These are phyloP conservation scores for Natrix natrix DNA, from an alignment of 2,797 vertebrate genomes.

Conservation along the genomic window DNA sequence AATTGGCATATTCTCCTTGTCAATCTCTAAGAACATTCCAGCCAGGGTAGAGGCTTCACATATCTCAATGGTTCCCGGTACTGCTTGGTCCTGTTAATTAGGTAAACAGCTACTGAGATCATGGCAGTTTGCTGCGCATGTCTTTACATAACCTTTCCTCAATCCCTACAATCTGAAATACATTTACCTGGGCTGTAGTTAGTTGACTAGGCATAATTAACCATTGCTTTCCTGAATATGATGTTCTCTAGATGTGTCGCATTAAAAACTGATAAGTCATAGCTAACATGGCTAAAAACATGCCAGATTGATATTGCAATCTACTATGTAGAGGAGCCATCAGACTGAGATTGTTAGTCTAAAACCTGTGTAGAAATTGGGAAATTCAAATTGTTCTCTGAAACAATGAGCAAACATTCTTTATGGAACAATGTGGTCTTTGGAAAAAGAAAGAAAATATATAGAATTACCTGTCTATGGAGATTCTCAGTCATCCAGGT, in stretches of 20 bases:
- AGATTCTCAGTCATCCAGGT: neutral
- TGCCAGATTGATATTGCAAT: neutral
- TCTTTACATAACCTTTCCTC: no score
- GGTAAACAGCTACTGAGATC: no score
- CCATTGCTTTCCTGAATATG: neutral
- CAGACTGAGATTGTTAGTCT: neutral
- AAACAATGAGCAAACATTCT: neutral
- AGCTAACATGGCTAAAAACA: neutral
- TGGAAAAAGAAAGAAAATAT: neutral
- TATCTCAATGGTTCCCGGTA: no score
- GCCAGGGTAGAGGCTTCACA: no score
- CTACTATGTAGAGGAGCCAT: neutral
- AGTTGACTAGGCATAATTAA: neutral
- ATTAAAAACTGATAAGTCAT: neutral
- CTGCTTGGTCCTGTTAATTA: no score
- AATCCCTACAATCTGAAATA: no score
- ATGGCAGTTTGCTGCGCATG: no score
- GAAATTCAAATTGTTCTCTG: neutral
- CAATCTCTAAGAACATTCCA: no score
- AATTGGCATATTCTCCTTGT: no score
- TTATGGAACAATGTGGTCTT: neutral
- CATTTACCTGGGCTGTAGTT: neutral
- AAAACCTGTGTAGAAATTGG: neutral
- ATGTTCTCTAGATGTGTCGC: neutral
- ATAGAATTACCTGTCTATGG: neutral